A percentile compares a stretch with the other conserved stretches of the same genome.
phyloP scores from a whole-genome alignment of 2,888 invertebrate species.

The Drosophila buzzatii region DNA sequence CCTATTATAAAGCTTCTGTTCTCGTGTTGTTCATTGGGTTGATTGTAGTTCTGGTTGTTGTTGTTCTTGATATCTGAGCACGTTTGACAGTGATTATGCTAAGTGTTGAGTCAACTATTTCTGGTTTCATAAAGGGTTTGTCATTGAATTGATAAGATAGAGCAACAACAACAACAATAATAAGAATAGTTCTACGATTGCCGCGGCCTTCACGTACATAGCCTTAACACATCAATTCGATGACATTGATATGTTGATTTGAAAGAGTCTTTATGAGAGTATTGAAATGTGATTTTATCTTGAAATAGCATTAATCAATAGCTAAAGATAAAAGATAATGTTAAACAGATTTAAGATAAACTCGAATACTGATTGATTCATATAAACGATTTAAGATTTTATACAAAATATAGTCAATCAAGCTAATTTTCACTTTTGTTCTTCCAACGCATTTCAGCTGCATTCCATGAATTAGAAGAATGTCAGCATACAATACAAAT shows the following conservation, averaged over 20 bases:
- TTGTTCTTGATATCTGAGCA: constrained; percentile 41
- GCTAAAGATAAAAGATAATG: too few relatives aligned
- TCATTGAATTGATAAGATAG: constrained; percentile 49
- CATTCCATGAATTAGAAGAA: constrained; percentile 68
- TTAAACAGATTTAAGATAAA: too few relatives aligned
- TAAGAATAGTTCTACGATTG: not conserved
- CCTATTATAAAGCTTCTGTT: constrained; percentile 3
- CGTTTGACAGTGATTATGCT: constrained; percentile 37
- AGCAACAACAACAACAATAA: not conserved
- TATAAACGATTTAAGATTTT: too few relatives aligned
- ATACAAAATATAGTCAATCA: too few relatives aligned
- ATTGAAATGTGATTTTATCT: not conserved
- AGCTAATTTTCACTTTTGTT: not conserved
- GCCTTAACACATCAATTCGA: constrained; percentile 9
- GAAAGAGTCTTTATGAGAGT: not conserved
- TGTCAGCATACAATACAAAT: constrained; percentile 71
- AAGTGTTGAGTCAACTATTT: constrained; percentile 20
- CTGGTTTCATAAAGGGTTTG: constrained; percentile 7
- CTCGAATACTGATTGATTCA: too few relatives aligned
- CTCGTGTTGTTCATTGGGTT: constrained; percentile 6
- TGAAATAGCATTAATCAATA: not conserved
- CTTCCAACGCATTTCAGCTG: constrained; percentile 27
- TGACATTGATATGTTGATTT: not conserved
- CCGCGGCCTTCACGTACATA: constrained; percentile 21
- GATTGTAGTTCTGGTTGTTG: constrained; percentile 1